Evolutionary conservation across 2,888 invertebrate genomes (phyloP).

Genomic region (Tuberolachnus salignus): DNA sequence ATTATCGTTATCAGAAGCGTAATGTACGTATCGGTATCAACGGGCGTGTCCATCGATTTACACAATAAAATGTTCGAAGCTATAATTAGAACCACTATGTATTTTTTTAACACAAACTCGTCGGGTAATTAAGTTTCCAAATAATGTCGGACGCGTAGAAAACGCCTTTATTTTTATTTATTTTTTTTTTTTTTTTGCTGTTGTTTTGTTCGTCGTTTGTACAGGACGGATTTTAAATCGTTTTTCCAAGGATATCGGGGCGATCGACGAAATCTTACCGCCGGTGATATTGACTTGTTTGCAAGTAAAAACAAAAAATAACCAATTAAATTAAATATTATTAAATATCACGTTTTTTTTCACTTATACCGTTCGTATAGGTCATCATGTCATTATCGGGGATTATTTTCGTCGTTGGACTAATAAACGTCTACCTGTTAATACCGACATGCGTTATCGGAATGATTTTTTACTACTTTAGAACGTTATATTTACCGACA

Average conservation of each 20-base stretch:
- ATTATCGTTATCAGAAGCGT: constrained; percentile 69
- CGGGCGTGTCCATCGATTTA: constrained; percentile 77
- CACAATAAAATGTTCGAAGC: constrained; percentile 84
- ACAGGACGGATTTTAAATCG: constrained; percentile 79
- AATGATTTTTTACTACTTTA: constrained; percentile 74
- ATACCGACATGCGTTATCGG: constrained; percentile 75
- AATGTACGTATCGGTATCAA: constrained; percentile 76
- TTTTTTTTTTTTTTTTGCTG: no score
- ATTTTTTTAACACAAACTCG: constrained; percentile 87
- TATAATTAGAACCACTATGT: constrained; percentile 80
- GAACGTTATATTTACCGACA: constrained; percentile 78
- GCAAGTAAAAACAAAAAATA: constrained; percentile 62
- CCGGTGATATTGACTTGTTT: constrained; percentile 68
- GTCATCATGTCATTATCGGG: constrained; percentile 81
- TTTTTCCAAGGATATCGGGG: constrained; percentile 87
- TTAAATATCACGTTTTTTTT: background rate
- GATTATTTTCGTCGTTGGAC: constrained; percentile 74
- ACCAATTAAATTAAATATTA: background rate
- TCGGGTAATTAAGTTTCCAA: constrained; percentile 67
- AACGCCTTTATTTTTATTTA: no score
- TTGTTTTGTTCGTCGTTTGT: no score
- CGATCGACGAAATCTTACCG: constrained; percentile 69
- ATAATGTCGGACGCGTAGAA: no score
- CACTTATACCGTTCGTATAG: constrained; percentile 68
- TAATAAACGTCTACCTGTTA: constrained; percentile 77